phyloP scores from a whole-genome alignment of 2,888 invertebrate species.

The Ectropis crepuscularia region DNA sequence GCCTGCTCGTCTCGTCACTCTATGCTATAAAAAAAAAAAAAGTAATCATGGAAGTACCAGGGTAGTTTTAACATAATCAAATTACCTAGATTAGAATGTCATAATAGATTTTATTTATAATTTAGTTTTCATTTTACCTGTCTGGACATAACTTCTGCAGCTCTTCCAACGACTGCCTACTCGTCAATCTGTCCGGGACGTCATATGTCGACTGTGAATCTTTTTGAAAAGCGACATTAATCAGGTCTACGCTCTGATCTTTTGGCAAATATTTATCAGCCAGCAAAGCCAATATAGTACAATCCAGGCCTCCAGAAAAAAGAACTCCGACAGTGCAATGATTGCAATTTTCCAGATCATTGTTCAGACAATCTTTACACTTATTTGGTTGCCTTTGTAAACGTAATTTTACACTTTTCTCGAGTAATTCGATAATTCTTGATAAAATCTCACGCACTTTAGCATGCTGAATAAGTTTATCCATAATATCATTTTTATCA shows the following conservation, averaged over 20 bases:
- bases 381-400: conserved; percentile 85
- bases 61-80: no score
- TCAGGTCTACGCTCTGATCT: conserved; percentile 92
- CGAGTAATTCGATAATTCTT: conserved; percentile 79
- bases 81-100: no score
- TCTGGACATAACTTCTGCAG: conserved; percentile 87
- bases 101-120: neutral
- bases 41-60: no score
- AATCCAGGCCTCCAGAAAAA: conserved; percentile 99
- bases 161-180: conserved; percentile 88
- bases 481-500: conserved; percentile 65
- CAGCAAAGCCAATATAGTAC: conserved; percentile 93
- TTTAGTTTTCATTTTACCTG: conserved; percentile 60
- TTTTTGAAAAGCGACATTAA: conserved; percentile 96
- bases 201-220: conserved; percentile 76
- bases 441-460: conserved; percentile 70
- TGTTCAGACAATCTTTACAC: conserved; percentile 85
- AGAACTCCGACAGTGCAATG: conserved; percentile 91
- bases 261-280: conserved; percentile 88
- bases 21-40: no score
- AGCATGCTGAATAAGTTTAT: conserved; percentile 65
- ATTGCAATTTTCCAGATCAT: conserved; percentile 60
- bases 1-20: no score
- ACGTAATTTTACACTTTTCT: conserved; percentile 85
- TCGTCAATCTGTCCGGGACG: conserved; percentile 94